Evolutionary conservation across 2,797 vertebrate genomes (phyloP), one percentile per base, ranked within the genome.

Genomic region (Betta splendens): DNA sequence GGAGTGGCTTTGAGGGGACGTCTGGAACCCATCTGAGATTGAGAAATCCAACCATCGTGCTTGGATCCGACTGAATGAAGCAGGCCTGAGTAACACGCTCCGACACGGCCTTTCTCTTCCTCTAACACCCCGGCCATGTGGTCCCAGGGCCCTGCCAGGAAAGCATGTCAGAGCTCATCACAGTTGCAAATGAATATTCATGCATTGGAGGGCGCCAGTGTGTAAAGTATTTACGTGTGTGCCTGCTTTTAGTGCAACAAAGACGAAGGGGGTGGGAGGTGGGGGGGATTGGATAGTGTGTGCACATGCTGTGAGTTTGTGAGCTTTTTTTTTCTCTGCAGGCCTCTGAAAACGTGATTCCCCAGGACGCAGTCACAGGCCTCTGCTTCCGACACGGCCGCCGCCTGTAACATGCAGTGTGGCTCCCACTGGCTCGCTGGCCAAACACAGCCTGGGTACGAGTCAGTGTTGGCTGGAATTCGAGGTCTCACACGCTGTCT

Each of bases 171-270:
- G 85, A 86, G 86, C 88, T 78, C 89, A 79, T 85, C 89, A 90
- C 90, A 92, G 88, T 90, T 92, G 88, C 65, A 31, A 61, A 91
- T 92, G 91, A 92, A 92, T 92, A 92, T 92, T 92, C 91, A 92
- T 92, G 85, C 63, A 38, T 67, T 57, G 62, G 65, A 76, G 81
- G 58, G 72, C 62, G 83, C 70, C 65, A 70, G 77, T 72, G 79
- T 75, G 81, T 28, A 65, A 80, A 79, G 70, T 74, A 70, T 84
- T 81, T 78, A 68, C 60, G 74, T 47, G 77, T 78, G 75, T 42
- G 75, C 22, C 23, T 45, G 52, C 43, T 66, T 70, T 61, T 36
- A 45, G 45, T 22, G 64, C 9, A 46, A 70, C 51, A 57, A 55
- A 47, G 45, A 43, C 33, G 31, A n/a, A n/a, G n/a, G n/a, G n/a